Evolutionary conservation across 2,797 vertebrate species (phyloP), one percentile per base, ranked within the genome.

Genomic region (Notoglanidium macrostoma): DNA sequence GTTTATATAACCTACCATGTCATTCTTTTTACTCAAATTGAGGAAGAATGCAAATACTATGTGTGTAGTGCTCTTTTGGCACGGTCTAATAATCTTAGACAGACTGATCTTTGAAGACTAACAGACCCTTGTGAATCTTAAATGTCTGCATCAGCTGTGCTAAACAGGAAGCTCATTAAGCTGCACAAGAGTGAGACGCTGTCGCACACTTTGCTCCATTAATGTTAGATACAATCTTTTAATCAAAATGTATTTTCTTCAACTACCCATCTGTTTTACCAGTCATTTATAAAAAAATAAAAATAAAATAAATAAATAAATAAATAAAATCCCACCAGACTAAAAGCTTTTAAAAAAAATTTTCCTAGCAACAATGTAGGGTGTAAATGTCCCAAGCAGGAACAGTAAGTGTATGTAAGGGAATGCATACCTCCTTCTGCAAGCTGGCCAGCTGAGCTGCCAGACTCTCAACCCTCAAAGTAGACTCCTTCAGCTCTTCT

Each of bases 401-500:
- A 55, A 32, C n/a, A 49, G 40, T 4, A 40, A n/a, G 23, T 59
- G 5, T 3, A 7, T n/a, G 1, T 14, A 21, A n/a, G 5, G 7
- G 26, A 21, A 63, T 26, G 54, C 61, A 3, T 90, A 93, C 98
- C 97, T 98, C 96, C 89, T 97, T 98, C 91, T 98, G 98, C 68
- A 98, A 93, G 65, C 85, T 94, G 51, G 92, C 67, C 15, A 99
- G 92, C 90, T 98, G 97, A 2, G 95, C 93, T 0, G 93, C 94
- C 51, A 99, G 95, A 88, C 90, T 96, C 83, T 97, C 96, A 0
- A 98, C 96, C 55, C 96, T 94, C 81, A 97, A 65, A 0, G 86
- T 84, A 1, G 96, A 96, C 92, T 98, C 97, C 54, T 91, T 94
- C 67, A 99, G 95, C 85, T 99, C 96, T 92, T 99, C 97, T n/a